Percentiles rank a stretch among this genome's conserved stretches.
These are phyloP conservation scores for Fopius arisanus DNA, from an alignment of 1,140 invertebrate genomes.

Conservation along the genomic window DNA sequence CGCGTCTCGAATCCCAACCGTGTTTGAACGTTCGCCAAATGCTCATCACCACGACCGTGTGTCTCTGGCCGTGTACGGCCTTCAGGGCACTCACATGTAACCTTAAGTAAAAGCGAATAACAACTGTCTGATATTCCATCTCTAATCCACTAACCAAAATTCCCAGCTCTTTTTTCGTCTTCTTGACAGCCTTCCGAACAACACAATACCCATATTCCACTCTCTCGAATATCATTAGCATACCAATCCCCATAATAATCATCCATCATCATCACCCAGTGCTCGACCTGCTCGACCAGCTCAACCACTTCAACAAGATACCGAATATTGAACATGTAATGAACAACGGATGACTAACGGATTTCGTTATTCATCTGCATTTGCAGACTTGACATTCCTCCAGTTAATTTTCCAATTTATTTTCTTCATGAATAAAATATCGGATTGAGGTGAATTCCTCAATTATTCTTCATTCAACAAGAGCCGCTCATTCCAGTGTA, in stretches of 20 bases:
- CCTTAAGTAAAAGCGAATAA: conserved; percentile 29
- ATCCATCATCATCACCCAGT: neutral
- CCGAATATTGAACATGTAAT: neutral
- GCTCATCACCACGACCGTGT: conserved; percentile 42
- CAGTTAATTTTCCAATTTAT: neutral
- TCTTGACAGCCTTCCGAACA: neutral
- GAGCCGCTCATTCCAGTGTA: neutral
- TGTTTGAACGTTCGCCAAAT: conserved; percentile 56
- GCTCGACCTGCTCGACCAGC: too few species aligned
- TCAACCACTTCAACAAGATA: too few species aligned
- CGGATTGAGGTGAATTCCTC: neutral
- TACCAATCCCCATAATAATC: neutral
- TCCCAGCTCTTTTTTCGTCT: neutral
- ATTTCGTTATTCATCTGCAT: neutral
- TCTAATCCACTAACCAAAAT: neutral
- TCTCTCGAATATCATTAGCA: neutral
- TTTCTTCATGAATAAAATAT: neutral
- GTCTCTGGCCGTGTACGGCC: conserved; percentile 14
- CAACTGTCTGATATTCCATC: neutral
- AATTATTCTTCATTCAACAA: conserved; percentile 1
- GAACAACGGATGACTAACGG: neutral
- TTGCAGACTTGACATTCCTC: neutral
- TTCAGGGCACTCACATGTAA: conserved; percentile 8
- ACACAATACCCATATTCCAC: neutral
- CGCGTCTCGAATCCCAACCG: conserved; percentile 51